Conservation (phyloP, 2,888 invertebrate species). For the Strigamia crassipes region DNA sequence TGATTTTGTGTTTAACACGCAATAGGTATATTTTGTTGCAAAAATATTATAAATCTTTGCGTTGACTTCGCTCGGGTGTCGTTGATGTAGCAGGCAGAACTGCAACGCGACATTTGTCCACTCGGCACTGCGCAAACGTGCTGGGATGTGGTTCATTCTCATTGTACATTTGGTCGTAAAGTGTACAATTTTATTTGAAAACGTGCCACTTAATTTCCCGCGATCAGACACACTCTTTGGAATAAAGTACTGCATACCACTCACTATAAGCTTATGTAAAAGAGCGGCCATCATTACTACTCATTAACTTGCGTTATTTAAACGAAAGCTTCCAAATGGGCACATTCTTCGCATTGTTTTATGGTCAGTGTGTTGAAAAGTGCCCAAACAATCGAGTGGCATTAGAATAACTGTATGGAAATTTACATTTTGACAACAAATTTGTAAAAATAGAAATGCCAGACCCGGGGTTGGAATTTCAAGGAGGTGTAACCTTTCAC, state of each 20-base stretch:
- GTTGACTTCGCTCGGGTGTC: background rate
- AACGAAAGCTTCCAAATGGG: background rate
- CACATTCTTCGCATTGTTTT: background rate
- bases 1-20: no score
- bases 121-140: background rate
- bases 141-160: background rate
- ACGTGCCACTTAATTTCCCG: background rate
- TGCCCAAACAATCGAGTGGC: background rate
- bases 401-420: background rate
- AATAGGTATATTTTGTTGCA: no score
- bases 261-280: background rate
- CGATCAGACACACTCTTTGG: background rate
- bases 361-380: background rate
- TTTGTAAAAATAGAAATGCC: no score
- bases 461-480: no score
- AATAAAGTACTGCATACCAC: background rate
- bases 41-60: background rate
- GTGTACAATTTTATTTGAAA: background rate
- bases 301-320: slow-evolving; percentile 6
- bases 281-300: background rate
- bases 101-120: background rate
- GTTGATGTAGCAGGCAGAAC: background rate
- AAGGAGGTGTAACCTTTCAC: no score
- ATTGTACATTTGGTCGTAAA: background rate
- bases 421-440: background rate